Conservation (phyloP, 1,140 invertebrate species). For the Aradophagus sp. region DNA sequence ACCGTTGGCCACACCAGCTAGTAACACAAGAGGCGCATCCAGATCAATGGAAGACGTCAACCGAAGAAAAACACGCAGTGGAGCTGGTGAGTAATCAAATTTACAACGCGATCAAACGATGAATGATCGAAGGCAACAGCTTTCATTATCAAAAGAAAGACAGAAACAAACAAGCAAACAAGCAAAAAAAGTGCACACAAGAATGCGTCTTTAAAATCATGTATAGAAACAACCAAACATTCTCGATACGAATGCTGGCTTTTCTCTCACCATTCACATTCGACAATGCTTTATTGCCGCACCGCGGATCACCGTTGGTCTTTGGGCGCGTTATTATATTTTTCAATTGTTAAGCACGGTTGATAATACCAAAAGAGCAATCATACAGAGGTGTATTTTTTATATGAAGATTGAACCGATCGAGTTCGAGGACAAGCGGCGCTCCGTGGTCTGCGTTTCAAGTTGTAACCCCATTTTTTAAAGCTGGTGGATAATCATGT, state of each 20-base stretch:
- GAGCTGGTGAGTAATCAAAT: constrained; percentile 71
- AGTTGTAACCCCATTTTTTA: constrained; percentile 41
- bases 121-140: constrained; percentile 48
- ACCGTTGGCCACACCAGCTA: constrained; percentile 70
- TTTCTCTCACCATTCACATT: constrained; percentile 25
- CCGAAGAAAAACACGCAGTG: constrained; percentile 73
- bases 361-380: not conserved
- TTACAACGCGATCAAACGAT: constrained; percentile 51
- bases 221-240: constrained; percentile 38
- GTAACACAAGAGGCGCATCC: constrained; percentile 73
- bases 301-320: constrained; percentile 16
- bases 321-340: constrained; percentile 12
- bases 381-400: constrained; percentile 29
- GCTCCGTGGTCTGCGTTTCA: constrained; percentile 10
- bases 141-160: constrained; percentile 8
- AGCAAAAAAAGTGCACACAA: constrained; percentile 21
- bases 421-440: constrained; percentile 5
- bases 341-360: constrained; percentile 8
- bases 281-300: constrained; percentile 19
- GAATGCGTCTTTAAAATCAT: constrained; percentile 45
- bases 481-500: constrained; percentile 34
- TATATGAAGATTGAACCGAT: constrained; percentile 12
- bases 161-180: constrained; percentile 9
- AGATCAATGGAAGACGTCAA: constrained; percentile 72
- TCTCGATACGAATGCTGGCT: constrained; percentile 22